These are phyloP conservation scores for Mya arenaria DNA, from an alignment of 1,140 invertebrate species.

Conservation along the genomic window DNA sequence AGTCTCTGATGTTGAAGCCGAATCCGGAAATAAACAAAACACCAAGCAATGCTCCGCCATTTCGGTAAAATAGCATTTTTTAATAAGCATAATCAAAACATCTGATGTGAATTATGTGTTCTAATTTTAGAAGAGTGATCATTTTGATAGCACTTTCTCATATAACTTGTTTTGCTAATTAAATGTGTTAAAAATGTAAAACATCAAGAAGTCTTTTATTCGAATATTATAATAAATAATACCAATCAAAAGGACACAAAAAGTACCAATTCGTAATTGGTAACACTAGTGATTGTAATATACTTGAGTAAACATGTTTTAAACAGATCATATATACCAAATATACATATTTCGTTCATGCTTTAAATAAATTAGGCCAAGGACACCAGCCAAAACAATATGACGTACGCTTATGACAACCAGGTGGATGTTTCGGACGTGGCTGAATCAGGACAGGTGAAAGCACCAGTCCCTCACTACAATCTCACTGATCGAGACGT, in stretches of 20 bases:
- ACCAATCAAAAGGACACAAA: too few species aligned
- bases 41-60: background rate
- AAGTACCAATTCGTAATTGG: too few species aligned
- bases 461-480: constrained; percentile 9
- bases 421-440: constrained; percentile 13
- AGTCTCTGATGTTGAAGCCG: background rate
- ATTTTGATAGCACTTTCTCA: background rate
- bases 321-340: background rate
- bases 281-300: background rate
- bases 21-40: background rate
- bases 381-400: background rate
- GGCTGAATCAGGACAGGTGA: constrained; percentile 16
- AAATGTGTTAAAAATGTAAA: too few species aligned
- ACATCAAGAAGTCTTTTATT: too few species aligned
- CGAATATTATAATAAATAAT: too few species aligned
- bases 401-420: constrained; percentile 46
- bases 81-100: background rate
- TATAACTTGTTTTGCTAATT: too few species aligned
- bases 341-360: background rate
- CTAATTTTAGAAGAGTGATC: background rate
- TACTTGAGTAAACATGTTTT: background rate
- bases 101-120: background rate
- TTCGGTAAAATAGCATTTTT: background rate
- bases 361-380: background rate
- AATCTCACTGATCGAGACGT: constrained; percentile 39